Conservation (phyloP, 1,140 invertebrate species). For the Meloidogyne chitwoodi region DNA sequence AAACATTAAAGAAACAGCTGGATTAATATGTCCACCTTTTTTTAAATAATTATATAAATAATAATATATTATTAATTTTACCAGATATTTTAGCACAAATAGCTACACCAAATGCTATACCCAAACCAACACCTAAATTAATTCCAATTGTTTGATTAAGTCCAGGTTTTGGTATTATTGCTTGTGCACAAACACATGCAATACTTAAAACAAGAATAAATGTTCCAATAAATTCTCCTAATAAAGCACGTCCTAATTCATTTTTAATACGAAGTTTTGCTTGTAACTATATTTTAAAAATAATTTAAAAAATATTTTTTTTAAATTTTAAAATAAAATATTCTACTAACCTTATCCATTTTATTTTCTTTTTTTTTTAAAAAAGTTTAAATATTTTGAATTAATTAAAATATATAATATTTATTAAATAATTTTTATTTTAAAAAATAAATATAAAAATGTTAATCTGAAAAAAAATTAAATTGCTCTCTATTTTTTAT, state of each 20-base stretch:
- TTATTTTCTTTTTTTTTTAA: background rate
- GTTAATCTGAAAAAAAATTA: no score
- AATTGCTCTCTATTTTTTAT: no score
- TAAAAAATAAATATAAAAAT: no score
- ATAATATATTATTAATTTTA: background rate
- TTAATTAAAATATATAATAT: no score
- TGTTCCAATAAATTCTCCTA: conserved; percentile 46
- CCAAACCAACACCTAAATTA: conserved; percentile 44
- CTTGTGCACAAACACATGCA: conserved; percentile 25
- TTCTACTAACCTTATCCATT: background rate
- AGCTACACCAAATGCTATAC: conserved; percentile 46
- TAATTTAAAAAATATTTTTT: conserved; percentile 25
- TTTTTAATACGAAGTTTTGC: conserved; percentile 42
- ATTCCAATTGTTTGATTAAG: conserved; percentile 38
- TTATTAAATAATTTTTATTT: no score
- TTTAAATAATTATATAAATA: background rate
- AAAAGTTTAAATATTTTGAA: no score
- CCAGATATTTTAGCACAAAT: conserved; percentile 45
- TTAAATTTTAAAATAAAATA: background rate
- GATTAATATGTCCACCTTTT: conserved; percentile 67
- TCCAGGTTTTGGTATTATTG: conserved; percentile 17
- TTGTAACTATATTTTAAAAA: conserved; percentile 16
- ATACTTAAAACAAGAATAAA: conserved; percentile 38
- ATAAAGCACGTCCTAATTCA: conserved; percentile 32
- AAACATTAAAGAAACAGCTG: conserved; percentile 65